These are phyloP conservation scores for Clinocottus analis DNA, from an alignment of 2,113 vertebrate genomes.

Conservation along the genomic window DNA sequence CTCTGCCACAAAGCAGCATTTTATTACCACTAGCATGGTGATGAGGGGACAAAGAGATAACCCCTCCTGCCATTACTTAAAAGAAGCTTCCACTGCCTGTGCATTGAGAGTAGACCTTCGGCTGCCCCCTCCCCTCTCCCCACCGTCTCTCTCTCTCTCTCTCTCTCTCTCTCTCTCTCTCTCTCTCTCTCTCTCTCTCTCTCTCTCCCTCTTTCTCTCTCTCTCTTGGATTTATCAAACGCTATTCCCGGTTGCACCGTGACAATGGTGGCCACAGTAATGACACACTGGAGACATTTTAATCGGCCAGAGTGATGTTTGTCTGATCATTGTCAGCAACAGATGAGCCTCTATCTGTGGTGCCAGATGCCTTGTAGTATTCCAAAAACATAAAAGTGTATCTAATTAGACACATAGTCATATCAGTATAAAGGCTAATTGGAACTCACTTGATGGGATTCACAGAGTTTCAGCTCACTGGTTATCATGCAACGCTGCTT, in stretches of 20 bases:
- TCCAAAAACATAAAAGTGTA: constrained; percentile 58
- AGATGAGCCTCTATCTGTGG: constrained; percentile 49
- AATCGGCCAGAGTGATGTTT: constrained; percentile 34
- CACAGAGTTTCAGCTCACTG: constrained; percentile 42
- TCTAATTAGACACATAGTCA: constrained; percentile 63
- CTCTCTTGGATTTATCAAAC: constrained; percentile 22
- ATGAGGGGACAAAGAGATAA: constrained; percentile 45
- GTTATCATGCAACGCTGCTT: constrained; percentile 32
- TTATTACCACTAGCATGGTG: constrained; percentile 51
- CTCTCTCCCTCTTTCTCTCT: background rate
- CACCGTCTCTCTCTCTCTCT: background rate
- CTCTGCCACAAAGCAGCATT: constrained; percentile 52
- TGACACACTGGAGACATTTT: constrained; percentile 36
- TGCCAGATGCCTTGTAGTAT: constrained; percentile 46
- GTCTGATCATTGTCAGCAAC: constrained; percentile 52
- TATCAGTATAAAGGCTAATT: constrained; percentile 67
- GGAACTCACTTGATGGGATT: constrained; percentile 54
- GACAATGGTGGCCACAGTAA: constrained; percentile 8
- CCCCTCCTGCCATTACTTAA: background rate
- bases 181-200: too few relatives aligned
- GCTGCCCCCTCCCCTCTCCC: too few relatives aligned
- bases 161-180: background rate
- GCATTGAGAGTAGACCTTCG: constrained; percentile 16
- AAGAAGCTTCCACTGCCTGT: constrained; percentile 3
- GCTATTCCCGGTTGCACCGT: constrained; percentile 18